Conservation (phyloP, 1,140 invertebrate species). For the Drosophila malerkotliana region DNA sequence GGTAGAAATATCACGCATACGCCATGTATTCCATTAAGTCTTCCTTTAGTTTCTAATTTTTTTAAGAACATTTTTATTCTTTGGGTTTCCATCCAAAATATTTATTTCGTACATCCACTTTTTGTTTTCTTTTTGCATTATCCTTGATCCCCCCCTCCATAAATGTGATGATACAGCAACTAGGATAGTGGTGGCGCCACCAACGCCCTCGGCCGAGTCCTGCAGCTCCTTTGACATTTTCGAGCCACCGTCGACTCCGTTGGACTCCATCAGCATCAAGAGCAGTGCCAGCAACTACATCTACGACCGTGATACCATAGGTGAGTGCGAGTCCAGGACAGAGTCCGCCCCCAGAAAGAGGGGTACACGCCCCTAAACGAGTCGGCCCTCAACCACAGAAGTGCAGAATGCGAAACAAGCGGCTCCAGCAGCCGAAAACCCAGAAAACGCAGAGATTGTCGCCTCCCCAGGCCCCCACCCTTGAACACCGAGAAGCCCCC, state of each 20-base stretch:
- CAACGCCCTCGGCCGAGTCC: constrained; percentile 57
- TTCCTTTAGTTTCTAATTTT: background rate
- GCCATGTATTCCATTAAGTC: background rate
- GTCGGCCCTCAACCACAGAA: constrained; percentile 74
- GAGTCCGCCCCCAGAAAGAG: constrained; percentile 15
- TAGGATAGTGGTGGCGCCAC: constrained; percentile 29
- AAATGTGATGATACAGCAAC: constrained; percentile 3
- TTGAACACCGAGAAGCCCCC: background rate
- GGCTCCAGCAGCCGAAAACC: constrained; percentile 50
- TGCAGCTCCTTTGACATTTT: constrained; percentile 68
- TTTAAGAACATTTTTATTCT: background rate
- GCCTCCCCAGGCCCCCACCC: constrained; percentile 17
- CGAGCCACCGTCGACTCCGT: constrained; percentile 56
- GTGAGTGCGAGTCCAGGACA: constrained; percentile 62
- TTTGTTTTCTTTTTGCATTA: constrained; percentile 18
- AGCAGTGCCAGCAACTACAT: constrained; percentile 72
- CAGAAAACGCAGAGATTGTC: constrained; percentile 35
- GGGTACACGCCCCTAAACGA: constrained; percentile 68
- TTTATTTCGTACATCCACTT: constrained; percentile 16
- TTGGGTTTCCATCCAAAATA: background rate
- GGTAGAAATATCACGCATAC: background rate
- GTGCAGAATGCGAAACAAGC: constrained; percentile 70
- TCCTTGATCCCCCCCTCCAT: background rate
- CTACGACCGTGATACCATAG: constrained; percentile 61
- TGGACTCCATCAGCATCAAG: constrained; percentile 70